These are phyloP conservation scores for Zaprionus gabonicus DNA, from an alignment of 1,140 invertebrate species.

Conservation along the genomic window DNA sequence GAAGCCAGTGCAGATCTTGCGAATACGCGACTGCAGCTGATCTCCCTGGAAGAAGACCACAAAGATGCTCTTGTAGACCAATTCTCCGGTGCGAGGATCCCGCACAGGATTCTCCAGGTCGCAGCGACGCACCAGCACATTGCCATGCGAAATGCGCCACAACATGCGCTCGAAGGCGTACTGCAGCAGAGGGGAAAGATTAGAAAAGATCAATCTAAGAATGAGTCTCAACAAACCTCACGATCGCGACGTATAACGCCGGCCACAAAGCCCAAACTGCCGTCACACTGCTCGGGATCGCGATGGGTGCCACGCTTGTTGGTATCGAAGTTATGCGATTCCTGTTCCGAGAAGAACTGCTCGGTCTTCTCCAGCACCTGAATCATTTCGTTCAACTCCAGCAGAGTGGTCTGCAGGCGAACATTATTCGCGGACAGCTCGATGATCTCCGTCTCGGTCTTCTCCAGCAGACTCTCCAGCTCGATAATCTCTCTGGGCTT, in stretches of 20 bases:
- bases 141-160: conserved; percentile 97
- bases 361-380: conserved; percentile 98
- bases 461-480: conserved; percentile 93
- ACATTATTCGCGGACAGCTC: conserved; percentile 97
- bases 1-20: conserved; percentile 98
- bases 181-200: conserved; percentile 84
- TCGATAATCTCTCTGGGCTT: conserved; percentile 97
- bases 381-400: conserved; percentile 96
- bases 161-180: conserved; percentile 98
- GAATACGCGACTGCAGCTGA: conserved; percentile 96
- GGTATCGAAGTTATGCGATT: conserved; percentile 70
- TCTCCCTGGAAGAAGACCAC: conserved; percentile 99
- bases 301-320: conserved; percentile 87
- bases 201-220: neutral
- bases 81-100: conserved; percentile 92
- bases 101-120: conserved; percentile 93
- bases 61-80: conserved; percentile 97
- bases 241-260: conserved; percentile 94
- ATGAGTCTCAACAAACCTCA: conserved; percentile 11
- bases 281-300: conserved; percentile 89
- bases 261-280: conserved; percentile 91
- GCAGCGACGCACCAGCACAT: conserved; percentile 94
- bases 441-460: conserved; percentile 95
- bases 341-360: conserved; percentile 74
- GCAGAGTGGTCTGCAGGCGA: conserved; percentile 95